These are phyloP conservation scores for Tetrao urogallus DNA, from an alignment of 2,113 vertebrate genomes.

Conservation along the genomic window DNA sequence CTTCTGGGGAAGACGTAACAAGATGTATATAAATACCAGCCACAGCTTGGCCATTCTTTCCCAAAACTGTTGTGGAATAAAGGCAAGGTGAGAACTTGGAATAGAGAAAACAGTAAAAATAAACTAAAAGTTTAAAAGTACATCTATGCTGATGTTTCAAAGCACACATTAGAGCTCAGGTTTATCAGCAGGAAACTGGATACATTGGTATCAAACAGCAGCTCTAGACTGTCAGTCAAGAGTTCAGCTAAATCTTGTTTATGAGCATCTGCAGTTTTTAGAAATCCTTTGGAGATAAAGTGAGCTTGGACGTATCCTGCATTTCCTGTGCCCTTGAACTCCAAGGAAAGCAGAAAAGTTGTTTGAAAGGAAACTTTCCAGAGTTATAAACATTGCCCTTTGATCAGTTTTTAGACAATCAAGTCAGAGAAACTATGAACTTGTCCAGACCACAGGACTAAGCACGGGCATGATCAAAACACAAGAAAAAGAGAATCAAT, in stretches of 20 bases:
- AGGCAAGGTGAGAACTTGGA: background rate
- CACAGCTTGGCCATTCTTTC: slow-evolving; percentile 12
- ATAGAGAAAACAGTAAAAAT: background rate
- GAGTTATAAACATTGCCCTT: slow-evolving; percentile 30
- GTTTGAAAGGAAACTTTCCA: slow-evolving; percentile 40
- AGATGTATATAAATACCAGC: slow-evolving; percentile 47
- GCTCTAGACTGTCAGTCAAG: slow-evolving; percentile 46
- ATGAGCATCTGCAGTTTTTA: background rate
- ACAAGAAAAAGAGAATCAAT: background rate
- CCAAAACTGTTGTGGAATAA: slow-evolving; percentile 14
- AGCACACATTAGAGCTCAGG: slow-evolving; percentile 6
- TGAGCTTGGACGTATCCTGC: background rate
- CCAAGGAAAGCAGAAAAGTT: slow-evolving; percentile 18
- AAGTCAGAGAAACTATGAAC: background rate
- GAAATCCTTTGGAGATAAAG: slow-evolving; percentile 49
- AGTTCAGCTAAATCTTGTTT: slow-evolving; percentile 52
- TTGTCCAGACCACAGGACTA: background rate
- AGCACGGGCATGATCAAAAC: background rate
- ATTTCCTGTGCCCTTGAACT: slow-evolving; percentile 55
- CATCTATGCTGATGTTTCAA: slow-evolving; percentile 19
- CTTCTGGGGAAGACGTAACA: slow-evolving; percentile 47
- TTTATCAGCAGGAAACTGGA: slow-evolving; percentile 47
- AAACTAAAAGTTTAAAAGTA: background rate
- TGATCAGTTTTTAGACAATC: slow-evolving; percentile 11
- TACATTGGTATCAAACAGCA: slow-evolving; percentile 46